Evolutionary conservation across 2,888 invertebrate genomes (phyloP).

Genomic region (Timandra comae): DNA sequence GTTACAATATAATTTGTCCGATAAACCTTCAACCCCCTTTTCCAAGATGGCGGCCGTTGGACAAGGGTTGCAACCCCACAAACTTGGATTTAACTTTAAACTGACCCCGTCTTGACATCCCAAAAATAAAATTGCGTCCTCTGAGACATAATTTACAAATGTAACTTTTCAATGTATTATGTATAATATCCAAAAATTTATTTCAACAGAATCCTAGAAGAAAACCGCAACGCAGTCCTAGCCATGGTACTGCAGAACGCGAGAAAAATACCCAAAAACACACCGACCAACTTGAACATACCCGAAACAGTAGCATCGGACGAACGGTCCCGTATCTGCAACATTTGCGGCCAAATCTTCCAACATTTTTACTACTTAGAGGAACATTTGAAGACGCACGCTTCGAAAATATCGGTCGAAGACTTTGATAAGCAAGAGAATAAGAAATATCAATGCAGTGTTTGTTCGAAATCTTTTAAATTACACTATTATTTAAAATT

Average conservation of each 20-base stretch:
- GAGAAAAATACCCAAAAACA: slow-evolving; percentile 47
- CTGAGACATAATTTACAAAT: no score
- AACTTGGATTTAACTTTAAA: no score
- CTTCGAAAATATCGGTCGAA: slow-evolving; percentile 50
- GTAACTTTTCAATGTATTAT: no score
- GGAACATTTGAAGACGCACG: slow-evolving; percentile 63
- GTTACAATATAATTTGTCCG: no score
- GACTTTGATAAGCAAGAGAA: slow-evolving; percentile 43
- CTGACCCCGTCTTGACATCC: no score
- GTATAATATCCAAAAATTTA: not conserved
- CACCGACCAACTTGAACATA: slow-evolving; percentile 14
- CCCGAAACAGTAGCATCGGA: slow-evolving; percentile 22
- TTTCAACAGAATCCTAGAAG: slow-evolving; percentile 49
- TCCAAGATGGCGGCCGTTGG: no score
- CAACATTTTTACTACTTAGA: slow-evolving; percentile 65
- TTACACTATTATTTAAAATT: slow-evolving; percentile 61
- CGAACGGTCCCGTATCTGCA: slow-evolving; percentile 58
- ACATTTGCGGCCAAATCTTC: slow-evolving; percentile 66
- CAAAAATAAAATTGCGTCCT: no score
- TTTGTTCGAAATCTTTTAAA: slow-evolving; percentile 62
- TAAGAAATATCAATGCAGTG: slow-evolving; percentile 52
- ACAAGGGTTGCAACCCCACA: no score
- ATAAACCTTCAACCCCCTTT: no score
- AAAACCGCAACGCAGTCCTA: slow-evolving; percentile 55
- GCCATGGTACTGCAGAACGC: slow-evolving; percentile 69